phyloP scores from a whole-genome alignment of 2,113 vertebrate species.

The cattle (Bos taurus) region ARS-UCD2.0 NC_037338.1:42470001-42470500 shows the following conservation, averaged over 20 bases:
- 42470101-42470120: conserved; percentile 61
- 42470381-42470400: conserved; percentile 52
- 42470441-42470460: conserved; percentile 49
- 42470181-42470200: conserved; percentile 40
- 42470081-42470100: conserved; percentile 70
- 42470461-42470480: conserved; percentile 37
- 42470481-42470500: conserved; percentile 46
- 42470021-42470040: conserved; percentile 58
- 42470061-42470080: conserved; percentile 61
- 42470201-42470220: conserved; percentile 33
- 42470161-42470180: conserved; percentile 39
- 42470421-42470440: conserved; percentile 62
- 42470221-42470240: conserved; percentile 10
- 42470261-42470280: background rate
- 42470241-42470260: conserved; percentile 50
- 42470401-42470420: conserved; percentile 61
- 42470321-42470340: conserved; percentile 40
- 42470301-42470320: conserved; percentile 29
- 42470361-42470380: conserved; percentile 36
- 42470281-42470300: background rate
- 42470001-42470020: conserved; percentile 38
- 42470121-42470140: conserved; percentile 68
- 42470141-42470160: conserved; percentile 4
- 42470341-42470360: conserved; percentile 54
- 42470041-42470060: conserved; percentile 61